Conservation (phyloP, 1,140 invertebrate genomes). For the Meloidogyne chitwoodi region DNA sequence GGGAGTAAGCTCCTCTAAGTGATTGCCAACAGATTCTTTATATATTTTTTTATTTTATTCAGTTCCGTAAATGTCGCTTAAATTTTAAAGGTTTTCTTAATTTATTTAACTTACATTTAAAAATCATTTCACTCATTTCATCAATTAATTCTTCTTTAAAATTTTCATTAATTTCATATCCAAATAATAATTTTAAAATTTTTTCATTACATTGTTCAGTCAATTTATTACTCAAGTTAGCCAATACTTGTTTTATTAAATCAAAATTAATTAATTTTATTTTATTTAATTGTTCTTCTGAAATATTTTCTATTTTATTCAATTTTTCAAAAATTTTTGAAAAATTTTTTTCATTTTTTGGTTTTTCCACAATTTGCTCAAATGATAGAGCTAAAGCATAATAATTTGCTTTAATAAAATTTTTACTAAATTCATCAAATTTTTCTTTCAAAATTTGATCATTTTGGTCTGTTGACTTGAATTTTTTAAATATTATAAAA, state of each 20-base stretch:
- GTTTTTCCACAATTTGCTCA: neutral
- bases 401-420: neutral
- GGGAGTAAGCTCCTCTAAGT: too few relatives aligned
- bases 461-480: neutral
- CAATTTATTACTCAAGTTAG: neutral
- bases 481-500: neutral
- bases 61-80: too few relatives aligned
- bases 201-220: neutral
- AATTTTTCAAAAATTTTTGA: neutral
- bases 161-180: neutral
- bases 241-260: neutral
- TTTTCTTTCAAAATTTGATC: neutral
- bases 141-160: neutral
- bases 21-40: too few relatives aligned
- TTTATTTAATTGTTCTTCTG: neutral
- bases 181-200: neutral
- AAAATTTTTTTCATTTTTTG: too few relatives aligned
- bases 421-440: neutral
- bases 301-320: neutral
- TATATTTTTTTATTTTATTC: too few relatives aligned
- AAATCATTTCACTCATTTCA: neutral
- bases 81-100: too few relatives aligned
- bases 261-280: neutral
- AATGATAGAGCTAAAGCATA: neutral
- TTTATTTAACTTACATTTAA: neutral